Percentiles rank a stretch among this genome's conserved stretches.
Evolutionary conservation across 2,888 invertebrate genomes (phyloP).

Genomic region (Dynastes grantii): DNA sequence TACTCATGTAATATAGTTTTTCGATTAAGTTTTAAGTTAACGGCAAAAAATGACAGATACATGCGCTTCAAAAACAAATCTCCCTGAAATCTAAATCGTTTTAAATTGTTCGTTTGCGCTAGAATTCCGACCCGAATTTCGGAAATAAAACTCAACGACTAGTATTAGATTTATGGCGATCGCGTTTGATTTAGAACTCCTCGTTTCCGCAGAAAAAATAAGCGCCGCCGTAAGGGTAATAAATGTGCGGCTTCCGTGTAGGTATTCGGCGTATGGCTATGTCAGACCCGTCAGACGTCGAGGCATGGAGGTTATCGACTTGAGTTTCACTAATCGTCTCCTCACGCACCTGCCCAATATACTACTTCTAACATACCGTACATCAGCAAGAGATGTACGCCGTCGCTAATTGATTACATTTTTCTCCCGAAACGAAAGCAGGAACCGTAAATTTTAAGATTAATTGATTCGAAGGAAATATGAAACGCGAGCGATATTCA

Average conservation of each 20-base stretch:
- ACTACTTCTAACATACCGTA: not conserved
- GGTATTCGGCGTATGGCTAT: constrained; percentile 12
- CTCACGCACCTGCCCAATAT: constrained; percentile 6
- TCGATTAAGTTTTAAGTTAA: too few relatives aligned
- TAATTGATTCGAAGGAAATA: too few relatives aligned
- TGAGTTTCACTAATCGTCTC: constrained; percentile 27
- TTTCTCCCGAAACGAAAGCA: too few relatives aligned
- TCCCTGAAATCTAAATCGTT: too few relatives aligned
- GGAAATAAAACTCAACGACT: constrained; percentile 14
- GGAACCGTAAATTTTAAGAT: too few relatives aligned
- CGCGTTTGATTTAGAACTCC: constrained; percentile 23
- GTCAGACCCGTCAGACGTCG: not conserved
- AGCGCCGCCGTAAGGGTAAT: constrained; percentile 22
- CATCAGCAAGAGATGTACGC: not conserved
- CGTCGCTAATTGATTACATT: too few relatives aligned
- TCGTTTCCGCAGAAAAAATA: constrained; percentile 10
- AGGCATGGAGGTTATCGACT: constrained; percentile 41
- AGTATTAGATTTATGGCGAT: constrained; percentile 21
- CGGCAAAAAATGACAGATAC: too few relatives aligned
- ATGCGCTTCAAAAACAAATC: too few relatives aligned
- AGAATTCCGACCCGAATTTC: constrained; percentile 4
- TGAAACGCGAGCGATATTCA: too few relatives aligned
- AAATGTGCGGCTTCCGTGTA: constrained; percentile 41
- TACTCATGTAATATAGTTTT: too few relatives aligned
- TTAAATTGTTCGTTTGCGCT: not conserved